Conservation (phyloP, 2,797 vertebrate genomes). For the Girardinus metallicus region DNA sequence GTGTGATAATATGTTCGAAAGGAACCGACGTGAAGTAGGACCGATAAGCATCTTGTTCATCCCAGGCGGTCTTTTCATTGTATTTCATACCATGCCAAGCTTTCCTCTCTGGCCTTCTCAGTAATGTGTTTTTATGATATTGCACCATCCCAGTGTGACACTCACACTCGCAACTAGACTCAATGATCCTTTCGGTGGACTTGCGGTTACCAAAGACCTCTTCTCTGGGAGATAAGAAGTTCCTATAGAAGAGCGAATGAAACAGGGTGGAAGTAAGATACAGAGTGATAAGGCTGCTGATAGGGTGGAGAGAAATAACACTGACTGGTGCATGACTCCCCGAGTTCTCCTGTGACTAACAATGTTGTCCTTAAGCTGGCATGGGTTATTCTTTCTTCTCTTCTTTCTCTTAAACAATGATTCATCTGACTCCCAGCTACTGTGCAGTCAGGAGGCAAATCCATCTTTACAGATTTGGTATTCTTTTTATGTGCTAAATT, state of each 20-base stretch:
- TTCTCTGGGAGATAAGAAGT: slow-evolving; percentile 62
- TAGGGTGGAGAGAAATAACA: slow-evolving; percentile 54
- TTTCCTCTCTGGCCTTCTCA: slow-evolving; percentile 23
- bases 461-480: slow-evolving; percentile 12
- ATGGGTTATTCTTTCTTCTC: slow-evolving; percentile 37
- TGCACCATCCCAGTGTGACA: slow-evolving; percentile 37
- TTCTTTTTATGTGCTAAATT: no score
- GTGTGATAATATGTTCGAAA: background rate
- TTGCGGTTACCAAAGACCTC: slow-evolving; percentile 56
- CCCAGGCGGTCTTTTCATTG: slow-evolving; percentile 36
- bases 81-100: slow-evolving; percentile 33
- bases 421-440: background rate
- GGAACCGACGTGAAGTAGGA: background rate
- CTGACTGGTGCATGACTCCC: slow-evolving; percentile 49
- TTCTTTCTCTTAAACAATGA: background rate
- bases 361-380: slow-evolving; percentile 68
- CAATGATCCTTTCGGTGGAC: slow-evolving; percentile 63
- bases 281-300: slow-evolving; percentile 67
- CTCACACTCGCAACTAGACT: slow-evolving; percentile 23
- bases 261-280: slow-evolving; percentile 52
- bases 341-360: slow-evolving; percentile 65
- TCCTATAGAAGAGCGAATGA: slow-evolving; percentile 46
- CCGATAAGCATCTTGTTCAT: slow-evolving; percentile 25
- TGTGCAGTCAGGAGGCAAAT: slow-evolving; percentile 15
- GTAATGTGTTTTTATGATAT: slow-evolving; percentile 46